phyloP scores from a whole-genome alignment of 2,797 vertebrate genomes.

The Myotis findleyi region DNA sequence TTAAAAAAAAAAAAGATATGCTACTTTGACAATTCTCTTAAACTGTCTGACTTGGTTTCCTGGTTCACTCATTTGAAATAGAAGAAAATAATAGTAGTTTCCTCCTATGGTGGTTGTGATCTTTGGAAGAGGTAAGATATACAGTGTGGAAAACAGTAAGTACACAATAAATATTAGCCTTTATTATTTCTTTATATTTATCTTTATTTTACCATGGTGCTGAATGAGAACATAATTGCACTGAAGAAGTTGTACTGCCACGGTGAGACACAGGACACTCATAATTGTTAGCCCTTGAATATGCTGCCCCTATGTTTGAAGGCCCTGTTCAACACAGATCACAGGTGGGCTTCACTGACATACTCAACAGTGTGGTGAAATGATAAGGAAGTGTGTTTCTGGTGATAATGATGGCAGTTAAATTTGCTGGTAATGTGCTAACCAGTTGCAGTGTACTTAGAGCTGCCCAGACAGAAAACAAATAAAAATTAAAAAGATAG shows the following conservation, averaged over 20 bases:
- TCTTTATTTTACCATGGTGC: not conserved
- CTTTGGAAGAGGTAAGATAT: not conserved
- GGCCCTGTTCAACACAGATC: not conserved
- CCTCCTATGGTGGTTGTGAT: not conserved
- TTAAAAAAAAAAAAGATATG: no score
- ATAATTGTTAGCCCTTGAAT: slow-evolving; percentile 33
- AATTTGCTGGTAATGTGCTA: slow-evolving; percentile 47
- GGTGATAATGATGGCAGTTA: slow-evolving; percentile 61
- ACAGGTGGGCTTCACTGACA: not conserved
- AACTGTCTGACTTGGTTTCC: not conserved
- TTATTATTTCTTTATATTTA: not conserved
- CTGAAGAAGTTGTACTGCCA: not conserved
- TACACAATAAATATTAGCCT: not conserved
- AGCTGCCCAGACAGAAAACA: not conserved
- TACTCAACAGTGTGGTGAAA: not conserved
- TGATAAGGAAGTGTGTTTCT: slow-evolving; percentile 25
- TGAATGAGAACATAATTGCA: not conserved
- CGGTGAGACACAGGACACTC: not conserved
- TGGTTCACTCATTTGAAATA: not conserved
- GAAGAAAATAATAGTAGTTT: not conserved
- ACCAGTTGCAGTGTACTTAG: not conserved
- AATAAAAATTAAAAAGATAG: not conserved
- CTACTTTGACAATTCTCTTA: not conserved
- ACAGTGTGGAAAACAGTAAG: not conserved
- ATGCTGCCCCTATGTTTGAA: not conserved